A percentile compares a stretch with the other conserved stretches of the same genome.
Conservation (phyloP, 2,888 invertebrate species). For the Phragmatobia fuliginosa region DNA sequence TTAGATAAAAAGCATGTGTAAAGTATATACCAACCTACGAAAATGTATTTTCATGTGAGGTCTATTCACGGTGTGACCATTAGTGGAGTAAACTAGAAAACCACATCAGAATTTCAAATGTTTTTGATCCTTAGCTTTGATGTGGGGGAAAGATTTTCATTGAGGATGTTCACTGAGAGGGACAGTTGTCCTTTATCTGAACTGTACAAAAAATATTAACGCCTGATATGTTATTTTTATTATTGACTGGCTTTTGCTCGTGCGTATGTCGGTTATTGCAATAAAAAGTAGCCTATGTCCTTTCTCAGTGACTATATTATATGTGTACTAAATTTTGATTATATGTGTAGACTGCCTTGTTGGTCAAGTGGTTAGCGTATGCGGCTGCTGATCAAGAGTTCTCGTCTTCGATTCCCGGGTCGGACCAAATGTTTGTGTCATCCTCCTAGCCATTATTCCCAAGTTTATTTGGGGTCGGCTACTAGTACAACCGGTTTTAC, state of each 20-base stretch:
- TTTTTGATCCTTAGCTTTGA: conserved; percentile 53
- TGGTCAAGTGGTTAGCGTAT: too few relatives aligned
- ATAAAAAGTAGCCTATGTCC: too few relatives aligned
- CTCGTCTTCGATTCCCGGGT: too few relatives aligned
- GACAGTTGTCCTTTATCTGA: conserved; percentile 46
- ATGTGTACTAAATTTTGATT: too few relatives aligned
- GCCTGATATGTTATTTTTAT: background rate
- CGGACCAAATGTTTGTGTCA: too few relatives aligned
- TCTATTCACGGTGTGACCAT: conserved; percentile 36
- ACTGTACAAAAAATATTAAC: background rate
- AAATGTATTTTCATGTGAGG: conserved; percentile 36
- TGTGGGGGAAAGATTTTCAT: conserved; percentile 53
- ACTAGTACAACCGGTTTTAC: too few relatives aligned
- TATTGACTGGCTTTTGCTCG: background rate
- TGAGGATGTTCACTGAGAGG: conserved; percentile 49
- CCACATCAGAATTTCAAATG: conserved; percentile 72
- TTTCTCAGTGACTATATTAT: too few relatives aligned
- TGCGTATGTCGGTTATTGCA: too few relatives aligned
- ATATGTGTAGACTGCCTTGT: too few relatives aligned
- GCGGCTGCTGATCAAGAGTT: too few relatives aligned
- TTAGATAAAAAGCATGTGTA: conserved; percentile 23
- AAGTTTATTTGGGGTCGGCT: too few relatives aligned
- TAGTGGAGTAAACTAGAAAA: conserved; percentile 63
- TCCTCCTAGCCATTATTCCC: too few relatives aligned
- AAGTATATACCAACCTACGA: conserved; percentile 43